Evolutionary conservation across 2,797 vertebrate species (phyloP), one percentile per base, ranked within the genome.

Genomic region (Poecilia velifera): DNA sequence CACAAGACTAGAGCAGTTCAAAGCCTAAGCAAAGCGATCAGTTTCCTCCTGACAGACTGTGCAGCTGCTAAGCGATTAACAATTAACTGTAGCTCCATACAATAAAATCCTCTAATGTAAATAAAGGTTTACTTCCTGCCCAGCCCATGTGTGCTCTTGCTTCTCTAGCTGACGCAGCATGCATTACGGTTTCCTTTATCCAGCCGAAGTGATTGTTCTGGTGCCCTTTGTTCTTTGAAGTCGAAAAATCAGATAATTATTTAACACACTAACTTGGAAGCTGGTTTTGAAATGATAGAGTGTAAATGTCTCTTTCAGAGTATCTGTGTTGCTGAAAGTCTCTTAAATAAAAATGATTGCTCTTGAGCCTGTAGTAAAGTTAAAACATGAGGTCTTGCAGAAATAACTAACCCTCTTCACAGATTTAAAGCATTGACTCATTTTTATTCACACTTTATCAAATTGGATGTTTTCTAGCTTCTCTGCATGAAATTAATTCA

Each of bases 71-170:
- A 88, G 87, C 85, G 80, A 79, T 84, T 72, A 72, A 28, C 6
- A 80, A 70, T 75, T 84, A 76, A 71, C 62, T 1, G 43, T 34
- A 66, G 70, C 39, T 55, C 46, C 76, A 7, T 90, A 14, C 78
- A 79, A 88, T 90, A 72, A 79, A 68, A 71, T 3, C 57, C 71
- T 72, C 74, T 78, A 72, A 2, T 86, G 81, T 88, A 90, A 90
- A 90, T 82, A 84, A 88, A 89, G 89, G 83, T 84, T 90, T 83
- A 51, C 78, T 78, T 4, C 13, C 41, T 71, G 86, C 88, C 84
- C 82, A 75, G 79, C 90, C 86, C 86, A 62, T 86, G 72, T 92
- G 87, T 86, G 49, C 86, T 83, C 73, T 80, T 82, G 47, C 80
- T 79, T 16, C 68, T 28, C 68, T 16, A 3, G 34, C 62, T 10